Conservation (phyloP, 2,113 vertebrate genomes). For the Progne subis region DNA sequence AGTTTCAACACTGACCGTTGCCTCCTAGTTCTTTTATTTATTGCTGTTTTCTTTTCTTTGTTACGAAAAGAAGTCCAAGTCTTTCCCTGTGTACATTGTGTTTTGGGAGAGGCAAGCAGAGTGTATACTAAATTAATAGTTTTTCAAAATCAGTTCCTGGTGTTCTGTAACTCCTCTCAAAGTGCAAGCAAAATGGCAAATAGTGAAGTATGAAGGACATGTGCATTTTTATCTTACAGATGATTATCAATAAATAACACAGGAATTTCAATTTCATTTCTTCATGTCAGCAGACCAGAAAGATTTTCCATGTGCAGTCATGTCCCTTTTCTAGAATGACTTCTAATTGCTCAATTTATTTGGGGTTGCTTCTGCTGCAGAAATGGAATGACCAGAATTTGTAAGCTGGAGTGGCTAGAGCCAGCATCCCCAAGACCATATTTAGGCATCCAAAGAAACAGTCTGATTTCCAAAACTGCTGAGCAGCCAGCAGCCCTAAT, state of each 20-base stretch:
- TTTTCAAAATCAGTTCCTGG: not conserved
- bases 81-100: not conserved
- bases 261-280: not conserved
- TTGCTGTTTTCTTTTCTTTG: not conserved
- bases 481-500: conserved; percentile 21
- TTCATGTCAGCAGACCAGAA: not conserved
- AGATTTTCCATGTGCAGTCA: not conserved
- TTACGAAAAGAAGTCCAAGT: not conserved
- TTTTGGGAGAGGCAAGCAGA: not conserved
- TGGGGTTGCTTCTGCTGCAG: not conserved
- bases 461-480: conserved; percentile 40
- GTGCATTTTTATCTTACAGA: not conserved
- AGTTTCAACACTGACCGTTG: conserved; percentile 14
- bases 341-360: not conserved
- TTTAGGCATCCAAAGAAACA: conserved; percentile 26
- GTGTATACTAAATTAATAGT: not conserved
- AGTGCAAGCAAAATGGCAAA: not conserved
- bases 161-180: not conserved
- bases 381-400: not conserved
- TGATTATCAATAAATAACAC: not conserved
- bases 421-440: not conserved
- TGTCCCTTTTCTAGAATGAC: not conserved
- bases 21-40: conserved; percentile 15
- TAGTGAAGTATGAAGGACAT: not conserved
- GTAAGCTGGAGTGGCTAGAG: not conserved